Base-by-base conservation (phyloP, 2,888 invertebrate species). In the Tridacna gigas region DNA sequence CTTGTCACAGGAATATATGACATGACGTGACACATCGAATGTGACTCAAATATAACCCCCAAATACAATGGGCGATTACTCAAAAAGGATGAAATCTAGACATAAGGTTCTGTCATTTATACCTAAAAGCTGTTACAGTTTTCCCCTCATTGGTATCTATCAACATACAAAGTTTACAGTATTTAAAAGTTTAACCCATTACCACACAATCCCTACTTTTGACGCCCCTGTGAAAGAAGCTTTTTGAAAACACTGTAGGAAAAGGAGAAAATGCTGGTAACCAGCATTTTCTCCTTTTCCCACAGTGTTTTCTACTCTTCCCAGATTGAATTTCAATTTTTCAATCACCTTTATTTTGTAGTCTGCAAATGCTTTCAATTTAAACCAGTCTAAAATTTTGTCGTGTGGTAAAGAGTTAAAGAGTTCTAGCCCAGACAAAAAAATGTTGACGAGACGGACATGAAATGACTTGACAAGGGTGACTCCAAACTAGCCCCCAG, bases 11-110 rank as follows among this genome's bases (percentile, higher is more conserved):
- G 15, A 11, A 60, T 11, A 60, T 60, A 26, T 61, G 65, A 65
- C 65, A 65, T 65, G 25, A 65, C 26, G 65, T 65, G 65, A 65
- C 65, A 65, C 65, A 9, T 26, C 25, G 15, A 65, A 65, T 65
- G 12, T 51, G n/a, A n/a, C n/a, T n/a, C n/a, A n/a, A n/a, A n/a
- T n/a, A n/a, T 51, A 25, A 25, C 13, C 15, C 25, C 25, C 4
- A 11, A 65, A 25, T 22, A 22, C 4, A 65, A 65, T 26, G 13
- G 65, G 65, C 65, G 9, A 13, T 20, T 11, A 12, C 51, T 18
- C 51, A 18, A 51, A 51, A 51, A 13, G 18, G 25, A 9, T 25
- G 26, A 65, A 26, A 25, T 65, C 25, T 22, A 7, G 25, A 65
- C 65, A 4, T 65, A 13, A 65, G n/a, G 12, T 65, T 22, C 4